Percentiles rank a stretch among this genome's conserved stretches.
These are phyloP conservation scores for Candidula unifasciata DNA, from an alignment of 2,888 invertebrate species.

Conservation along the genomic window DNA sequence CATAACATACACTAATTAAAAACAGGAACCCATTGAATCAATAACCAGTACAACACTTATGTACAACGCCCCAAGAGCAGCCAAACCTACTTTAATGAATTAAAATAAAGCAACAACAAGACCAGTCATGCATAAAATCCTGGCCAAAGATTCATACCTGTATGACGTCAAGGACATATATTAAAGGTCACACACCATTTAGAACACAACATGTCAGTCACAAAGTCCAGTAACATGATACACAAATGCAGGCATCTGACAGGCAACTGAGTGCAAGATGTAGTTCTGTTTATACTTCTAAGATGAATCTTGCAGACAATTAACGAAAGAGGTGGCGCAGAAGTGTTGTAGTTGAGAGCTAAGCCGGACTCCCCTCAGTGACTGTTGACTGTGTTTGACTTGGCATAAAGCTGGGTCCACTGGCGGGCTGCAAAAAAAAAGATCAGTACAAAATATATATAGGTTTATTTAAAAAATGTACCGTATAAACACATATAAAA, in stretches of 20 bases:
- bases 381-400: slow-evolving; percentile 38
- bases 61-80: too few relatives aligned
- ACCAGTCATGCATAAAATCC: too few relatives aligned
- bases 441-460: not conserved
- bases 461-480: too few relatives aligned
- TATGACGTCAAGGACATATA: too few relatives aligned
- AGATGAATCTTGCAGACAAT: not conserved
- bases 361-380: slow-evolving; percentile 28
- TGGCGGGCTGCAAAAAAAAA: slow-evolving; percentile 49
- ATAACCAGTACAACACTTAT: too few relatives aligned
- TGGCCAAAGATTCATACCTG: too few relatives aligned
- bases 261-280: not conserved
- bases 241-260: not conserved
- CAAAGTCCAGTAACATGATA: not conserved
- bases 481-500: too few relatives aligned
- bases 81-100: too few relatives aligned
- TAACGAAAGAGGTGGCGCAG: not conserved
- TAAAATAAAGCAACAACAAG: too few relatives aligned
- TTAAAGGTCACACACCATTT: too few relatives aligned
- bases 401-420: slow-evolving; percentile 52
- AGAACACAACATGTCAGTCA: not conserved
- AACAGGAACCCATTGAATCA: too few relatives aligned
- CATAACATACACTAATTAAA: too few relatives aligned
- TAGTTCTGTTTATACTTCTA: not conserved
- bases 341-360: not conserved